Evolutionary conservation across 2,888 invertebrate genomes (phyloP), one percentile per base, ranked within the genome.

Genomic region (Eupeodes luniger): DNA sequence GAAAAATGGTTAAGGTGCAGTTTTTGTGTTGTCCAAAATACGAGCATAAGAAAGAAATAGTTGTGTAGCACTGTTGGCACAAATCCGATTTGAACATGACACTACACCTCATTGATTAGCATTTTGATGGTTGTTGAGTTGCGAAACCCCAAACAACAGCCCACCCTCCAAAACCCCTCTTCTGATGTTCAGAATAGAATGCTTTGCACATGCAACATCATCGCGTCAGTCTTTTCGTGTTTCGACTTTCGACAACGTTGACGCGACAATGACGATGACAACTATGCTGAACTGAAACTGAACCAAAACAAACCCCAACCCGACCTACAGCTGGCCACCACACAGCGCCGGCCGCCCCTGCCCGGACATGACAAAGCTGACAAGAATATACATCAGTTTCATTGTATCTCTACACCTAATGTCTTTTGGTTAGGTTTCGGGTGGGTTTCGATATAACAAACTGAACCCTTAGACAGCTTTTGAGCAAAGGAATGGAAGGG

Each of bases 41-140:
- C 16, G 64, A n/a, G 0, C 11, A 53, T 36, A 53, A 53, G n/a
- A 74, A 67, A 74, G 16, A 57, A 57, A 53, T 40, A 40, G 4
- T 40, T 9, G 40, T 9, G 40, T 16, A 34, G 34, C 70, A 57
- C 49, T 69, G 47, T 62, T 85, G 85, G 81, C 88, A 85, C 88
- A 88, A 88, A 88, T 88, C 88, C 88, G 88, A 85, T 88, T 88
- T 88, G 85, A 88, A 88, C 85, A 88, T 85, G 88, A 88, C 88
- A 85, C 88, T 88, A 85, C 70, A 85, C 77, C 70, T 88, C 88
- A 81, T 88, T 88, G 88, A 88, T 85, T 85, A 88, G 78, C 88
- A 88, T 88, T 88, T 85, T 75, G 85, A 81, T 53, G 88, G 84
- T 79, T 76, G 78, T 82, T 40, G 59, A 69, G 57, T 82, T 77